These are phyloP conservation scores for Anthonomus grandis DNA, from an alignment of 1,140 invertebrate species.

Conservation along the genomic window DNA sequence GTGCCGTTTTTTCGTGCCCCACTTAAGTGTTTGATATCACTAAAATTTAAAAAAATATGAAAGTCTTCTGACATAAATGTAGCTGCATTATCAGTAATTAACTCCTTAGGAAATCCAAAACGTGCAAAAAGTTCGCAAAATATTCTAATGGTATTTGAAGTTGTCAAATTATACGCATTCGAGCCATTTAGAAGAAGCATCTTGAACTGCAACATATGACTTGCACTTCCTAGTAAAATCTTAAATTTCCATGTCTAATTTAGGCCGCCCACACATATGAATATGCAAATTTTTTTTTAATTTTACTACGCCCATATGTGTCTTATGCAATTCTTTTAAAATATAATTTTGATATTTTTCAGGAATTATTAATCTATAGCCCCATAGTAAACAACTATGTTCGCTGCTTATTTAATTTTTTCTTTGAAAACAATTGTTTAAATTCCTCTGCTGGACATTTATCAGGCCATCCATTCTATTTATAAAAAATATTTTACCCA, in stretches of 20 bases:
- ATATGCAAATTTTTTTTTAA: slow-evolving; percentile 48
- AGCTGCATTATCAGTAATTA: slow-evolving; percentile 24
- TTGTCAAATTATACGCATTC: slow-evolving; percentile 30
- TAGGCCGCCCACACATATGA: slow-evolving; percentile 51
- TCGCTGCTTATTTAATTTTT: slow-evolving; percentile 30
- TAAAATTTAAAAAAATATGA: slow-evolving; percentile 21
- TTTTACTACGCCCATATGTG: slow-evolving; percentile 49
- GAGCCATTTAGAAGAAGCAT: slow-evolving; percentile 42
- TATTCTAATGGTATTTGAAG: slow-evolving; percentile 21
- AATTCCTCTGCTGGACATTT: neutral
- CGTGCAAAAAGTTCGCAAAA: slow-evolving; percentile 19
- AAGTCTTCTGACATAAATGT: slow-evolving; percentile 26
- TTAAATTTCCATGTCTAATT: slow-evolving; percentile 41
- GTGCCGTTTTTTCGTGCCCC: slow-evolving; percentile 10
- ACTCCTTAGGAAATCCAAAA: slow-evolving; percentile 21
- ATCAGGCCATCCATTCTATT: neutral
- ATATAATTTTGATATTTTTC: slow-evolving; percentile 30
- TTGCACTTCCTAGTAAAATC: slow-evolving; percentile 18
- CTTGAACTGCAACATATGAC: slow-evolving; percentile 34
- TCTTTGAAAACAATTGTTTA: slow-evolving; percentile 14
- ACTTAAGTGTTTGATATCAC: slow-evolving; percentile 2
- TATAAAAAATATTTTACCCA: slow-evolving; percentile 9
- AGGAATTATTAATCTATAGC: slow-evolving; percentile 47
- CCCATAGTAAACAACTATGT: slow-evolving; percentile 34
- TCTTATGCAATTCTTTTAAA: slow-evolving; percentile 46